phyloP scores from a whole-genome alignment of 2,888 invertebrate species.

The Pomacea canaliculata region DNA sequence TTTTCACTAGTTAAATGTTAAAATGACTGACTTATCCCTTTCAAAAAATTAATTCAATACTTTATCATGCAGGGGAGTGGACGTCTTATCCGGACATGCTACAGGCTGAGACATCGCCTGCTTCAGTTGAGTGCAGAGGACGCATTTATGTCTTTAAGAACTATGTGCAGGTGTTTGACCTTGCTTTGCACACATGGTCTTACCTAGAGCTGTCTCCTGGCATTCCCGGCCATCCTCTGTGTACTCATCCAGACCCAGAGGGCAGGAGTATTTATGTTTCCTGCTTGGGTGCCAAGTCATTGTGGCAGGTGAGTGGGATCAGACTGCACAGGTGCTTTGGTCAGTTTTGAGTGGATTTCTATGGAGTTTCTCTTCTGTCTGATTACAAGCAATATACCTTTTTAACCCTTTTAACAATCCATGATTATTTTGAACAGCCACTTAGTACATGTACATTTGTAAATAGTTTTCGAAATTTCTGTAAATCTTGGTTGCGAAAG shows the following conservation, averaged over 20 bases:
- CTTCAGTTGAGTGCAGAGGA: background rate
- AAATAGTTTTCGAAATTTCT: too few relatives aligned
- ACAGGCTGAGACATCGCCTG: slow-evolving; percentile 15
- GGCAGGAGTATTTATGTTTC: slow-evolving; percentile 7
- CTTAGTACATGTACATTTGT: too few relatives aligned
- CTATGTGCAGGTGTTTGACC: slow-evolving; percentile 12
- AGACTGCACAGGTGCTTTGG: too few relatives aligned
- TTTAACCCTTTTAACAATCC: too few relatives aligned
- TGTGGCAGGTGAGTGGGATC: slow-evolving; percentile 8
- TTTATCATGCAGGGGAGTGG: slow-evolving; percentile 9
- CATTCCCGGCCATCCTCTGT: slow-evolving; percentile 12
- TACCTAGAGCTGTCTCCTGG: slow-evolving; percentile 2
- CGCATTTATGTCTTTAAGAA: slow-evolving; percentile 22
- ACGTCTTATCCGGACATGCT: slow-evolving; percentile 5
- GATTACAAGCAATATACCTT: too few relatives aligned
- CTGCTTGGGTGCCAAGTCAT: slow-evolving; percentile 17
- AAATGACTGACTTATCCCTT: too few relatives aligned
- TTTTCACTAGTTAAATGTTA: too few relatives aligned
- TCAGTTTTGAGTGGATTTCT: too few relatives aligned
- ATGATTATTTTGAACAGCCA: too few relatives aligned
- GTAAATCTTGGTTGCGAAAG: too few relatives aligned
- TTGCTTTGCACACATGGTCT: slow-evolving; percentile 1
- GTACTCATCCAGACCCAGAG: background rate
- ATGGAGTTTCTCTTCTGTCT: too few relatives aligned
- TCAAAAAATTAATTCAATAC: too few relatives aligned